Evolutionary conservation across 2,113 vertebrate species (phyloP), one percentile per base, ranked within the genome.

Genomic region (Nanger granti): DNA sequence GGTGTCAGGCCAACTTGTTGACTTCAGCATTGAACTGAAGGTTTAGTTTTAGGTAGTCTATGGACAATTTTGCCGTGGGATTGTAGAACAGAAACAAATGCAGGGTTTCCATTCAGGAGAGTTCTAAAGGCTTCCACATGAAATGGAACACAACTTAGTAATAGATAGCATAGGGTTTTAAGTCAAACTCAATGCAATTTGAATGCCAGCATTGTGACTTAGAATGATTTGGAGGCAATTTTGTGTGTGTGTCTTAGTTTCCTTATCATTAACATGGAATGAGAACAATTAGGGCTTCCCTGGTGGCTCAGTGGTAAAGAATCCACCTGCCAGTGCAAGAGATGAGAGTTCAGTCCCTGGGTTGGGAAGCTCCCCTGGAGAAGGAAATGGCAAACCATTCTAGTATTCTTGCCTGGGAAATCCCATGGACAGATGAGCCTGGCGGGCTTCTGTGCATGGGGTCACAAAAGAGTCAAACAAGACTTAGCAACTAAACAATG

Each of bases 201-300:
- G 62, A 73, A 60, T 89, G 26, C 5, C 59, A 62, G 52, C 4
- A 60, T 82, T 64, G 34, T 24, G 44, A 82, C 31, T 93, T 83
- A 86, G 31, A 89, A 86, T 55, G 20, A 73, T 88, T 89, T n/a
- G 62, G 20, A 60, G 3, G 24, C 79, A 89, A 92, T 93, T 55
- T 55, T 17, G 44, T 59, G 60, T 57, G 13, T 83, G 8, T n/a
- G n/a, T 66, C 22, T 85, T 44, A 84, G 20, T 83, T 86, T 89
- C n/a, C 73, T 86, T 93, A 73, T 52, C n/a, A 69, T 85, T 79
- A 91, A 93, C 91, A 49, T 64, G 79, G 34, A 13, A 52, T 64
- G 31, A 93, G 80, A 90, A 69, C 44, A 80, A 49, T 12, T 44
- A 79, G 37, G 37, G 22, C 73, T 79, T 28, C 37, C 37, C 73